Percentiles rank a stretch among this genome's conserved stretches.
Conservation (phyloP, 2,888 invertebrate genomes). For the Gasteruption jaculator region DNA sequence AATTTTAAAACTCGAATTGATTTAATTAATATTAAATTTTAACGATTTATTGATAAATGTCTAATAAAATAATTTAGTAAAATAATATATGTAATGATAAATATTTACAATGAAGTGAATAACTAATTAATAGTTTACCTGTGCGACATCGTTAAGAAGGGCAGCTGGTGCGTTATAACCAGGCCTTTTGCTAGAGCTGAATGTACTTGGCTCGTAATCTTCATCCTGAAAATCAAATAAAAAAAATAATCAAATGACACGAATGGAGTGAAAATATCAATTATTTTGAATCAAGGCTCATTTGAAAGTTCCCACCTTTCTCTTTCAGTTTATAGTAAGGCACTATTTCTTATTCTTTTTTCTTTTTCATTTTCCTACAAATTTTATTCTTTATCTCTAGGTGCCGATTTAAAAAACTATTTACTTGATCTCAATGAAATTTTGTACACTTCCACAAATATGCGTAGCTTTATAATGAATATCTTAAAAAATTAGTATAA, state of each 20-base stretch:
- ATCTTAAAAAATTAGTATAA: too few relatives aligned
- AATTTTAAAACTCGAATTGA: too few relatives aligned
- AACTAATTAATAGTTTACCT: conserved; percentile 55
- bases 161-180: conserved; percentile 85
- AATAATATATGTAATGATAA: background rate
- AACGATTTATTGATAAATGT: background rate
- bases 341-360: too few relatives aligned
- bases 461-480: too few relatives aligned
- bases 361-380: too few relatives aligned
- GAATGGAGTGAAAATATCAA: background rate
- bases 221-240: conserved; percentile 62
- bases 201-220: conserved; percentile 75
- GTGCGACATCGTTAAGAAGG: conserved; percentile 83
- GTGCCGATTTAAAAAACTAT: too few relatives aligned
- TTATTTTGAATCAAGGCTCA: background rate
- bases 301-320: too few relatives aligned
- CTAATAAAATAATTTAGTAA: conserved; percentile 1
- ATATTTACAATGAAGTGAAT: conserved; percentile 6
- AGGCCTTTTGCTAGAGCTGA: conserved; percentile 67
- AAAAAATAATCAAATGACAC: conserved; percentile 4
- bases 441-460: too few relatives aligned
- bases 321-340: too few relatives aligned
- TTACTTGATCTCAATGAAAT: too few relatives aligned
- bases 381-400: too few relatives aligned
- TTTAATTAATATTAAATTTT: too few relatives aligned